Base-by-base conservation (phyloP, 1,140 invertebrate species). In the Ectropis grisescens region DNA sequence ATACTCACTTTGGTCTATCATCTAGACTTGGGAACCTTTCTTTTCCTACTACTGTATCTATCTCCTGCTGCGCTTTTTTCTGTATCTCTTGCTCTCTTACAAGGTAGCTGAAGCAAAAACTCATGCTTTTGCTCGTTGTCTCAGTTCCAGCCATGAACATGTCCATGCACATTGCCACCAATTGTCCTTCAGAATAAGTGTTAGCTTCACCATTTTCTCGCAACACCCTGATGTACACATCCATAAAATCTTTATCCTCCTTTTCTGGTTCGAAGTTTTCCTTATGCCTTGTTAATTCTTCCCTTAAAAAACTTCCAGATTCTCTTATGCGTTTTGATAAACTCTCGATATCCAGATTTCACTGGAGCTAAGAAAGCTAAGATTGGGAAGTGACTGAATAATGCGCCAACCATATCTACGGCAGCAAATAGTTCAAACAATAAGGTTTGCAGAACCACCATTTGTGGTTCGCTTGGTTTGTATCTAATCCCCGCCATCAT, bases 111-210 rank as follows among this genome's bases (percentile, higher is more conserved):
- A 96, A 90, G 24, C 88, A 86, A 58, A 93, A 94, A 11, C 88
- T 87, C 47, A 94, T 76, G 13, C 87, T 88, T 55, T 93, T 93
- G 12, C 86, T 88, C 0, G 92, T 93, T 0, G 93, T 94, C 69
- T 95, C 92, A 0, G 91, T 90, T 1, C 92, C 92, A 14, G 91
- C 92, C 78, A 93, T 89, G 45, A 93, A 93, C 79, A 94, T 85
- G 47, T 94, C 92, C 81, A 93, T 76, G 51, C 91, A 93, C 25
- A 91, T 86, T 0, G 90, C 90, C 26, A 93, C 64, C 24, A 94
- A 58, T 42, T 93, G 91, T 25, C 84, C 83, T 58, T 93, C 91
- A 58, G 83, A 82, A 48, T 85, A 85, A 8, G 69, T 82, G 1
- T 75, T 41, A n/a, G 76, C 61, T 36, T 79, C 81, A 5, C 84